Conservation (phyloP, 2,888 invertebrate species). For the Pterostichus madidus region DNA sequence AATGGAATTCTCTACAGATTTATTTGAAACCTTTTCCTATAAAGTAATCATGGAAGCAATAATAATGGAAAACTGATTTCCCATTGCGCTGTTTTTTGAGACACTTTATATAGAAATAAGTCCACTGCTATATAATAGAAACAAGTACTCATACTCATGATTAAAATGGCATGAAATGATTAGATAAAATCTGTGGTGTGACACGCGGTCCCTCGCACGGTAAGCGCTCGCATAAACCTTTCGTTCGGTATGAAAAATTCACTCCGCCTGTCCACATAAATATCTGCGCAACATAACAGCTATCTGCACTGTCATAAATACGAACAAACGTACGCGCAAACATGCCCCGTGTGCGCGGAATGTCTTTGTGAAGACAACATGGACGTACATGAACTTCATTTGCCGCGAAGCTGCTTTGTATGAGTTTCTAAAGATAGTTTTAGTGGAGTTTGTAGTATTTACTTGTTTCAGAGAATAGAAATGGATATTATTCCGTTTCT, state of each 20-base stretch:
- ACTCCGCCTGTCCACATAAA: slow-evolving; percentile 54
- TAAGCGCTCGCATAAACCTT: slow-evolving; percentile 44
- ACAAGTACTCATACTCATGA: slow-evolving; percentile 18
- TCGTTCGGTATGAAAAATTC: slow-evolving; percentile 58
- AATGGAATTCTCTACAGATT: too few relatives aligned
- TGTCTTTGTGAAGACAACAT: slow-evolving; percentile 7
- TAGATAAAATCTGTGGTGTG: slow-evolving; percentile 48
- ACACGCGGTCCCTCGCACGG: slow-evolving; percentile 54
- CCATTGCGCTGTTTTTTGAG: too few relatives aligned
- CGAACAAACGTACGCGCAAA: slow-evolving; percentile 25
- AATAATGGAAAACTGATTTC: too few relatives aligned
- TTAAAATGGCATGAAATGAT: slow-evolving; percentile 56
- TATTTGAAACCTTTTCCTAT: too few relatives aligned
- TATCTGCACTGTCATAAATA: slow-evolving; percentile 63
- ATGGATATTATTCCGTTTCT: too few relatives aligned
- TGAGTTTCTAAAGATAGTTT: too few relatives aligned
- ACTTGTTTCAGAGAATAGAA: too few relatives aligned
- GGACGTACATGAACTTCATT: background rate
- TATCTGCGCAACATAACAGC: slow-evolving; percentile 60
- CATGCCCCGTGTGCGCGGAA: slow-evolving; percentile 1
- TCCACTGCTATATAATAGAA: background rate
- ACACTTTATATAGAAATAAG: background rate
- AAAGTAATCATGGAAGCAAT: too few relatives aligned
- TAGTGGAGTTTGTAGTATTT: too few relatives aligned
- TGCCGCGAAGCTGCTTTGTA: too few relatives aligned